Base-by-base conservation (phyloP, 2,113 vertebrate species). In the Platysternon megacephalum region DNA sequence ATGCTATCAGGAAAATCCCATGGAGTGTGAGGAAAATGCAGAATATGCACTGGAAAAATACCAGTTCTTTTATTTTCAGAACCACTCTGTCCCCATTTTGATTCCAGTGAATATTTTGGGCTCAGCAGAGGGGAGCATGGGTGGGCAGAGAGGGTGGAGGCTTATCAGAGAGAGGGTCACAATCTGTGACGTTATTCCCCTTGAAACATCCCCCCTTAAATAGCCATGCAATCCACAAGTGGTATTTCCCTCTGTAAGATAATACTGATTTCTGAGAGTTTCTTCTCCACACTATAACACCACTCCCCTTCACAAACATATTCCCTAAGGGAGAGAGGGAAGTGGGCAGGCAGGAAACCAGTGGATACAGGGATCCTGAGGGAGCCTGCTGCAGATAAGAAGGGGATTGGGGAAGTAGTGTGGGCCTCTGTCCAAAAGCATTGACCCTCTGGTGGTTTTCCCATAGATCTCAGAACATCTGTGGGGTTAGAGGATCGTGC, bases 241-340 rank as follows among this genome's bases (percentile, higher is more conserved):
- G 26, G 8, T 26, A 6, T 82, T 35, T 85, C 82, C 46, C 16
- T 90, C 42, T 29, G 32, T 81, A 29, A 83, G 21, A 4, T 3
- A 22, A 32, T 78, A 56, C 12, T 56, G 74, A 46, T 28, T 44
- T 46, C 21, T 78, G 42, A 78, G 42, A 8, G 42, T 78, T 78
- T 26, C 11, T 46, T 46, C 42, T 78, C 24, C 13, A 78, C 74
- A 78, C 74, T 78, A 14, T 46, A 78, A 78, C 9, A 11, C 22
- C 26, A 44, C 24, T 46, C 24, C 44, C 21, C 24, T 78, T 46
- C 74, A 78, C 74, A 46, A 46, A 78, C 24, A 46, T 76, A 42
- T 28, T 9, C 42, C 42, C 42, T 78, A 14, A 26, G 2, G 8
- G 22, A 29, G 7, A 26, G 2, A 3, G 5, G 2, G 4, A 2